Conservation (phyloP, 2,797 vertebrate genomes). For the Argyrosomus regius region DNA sequence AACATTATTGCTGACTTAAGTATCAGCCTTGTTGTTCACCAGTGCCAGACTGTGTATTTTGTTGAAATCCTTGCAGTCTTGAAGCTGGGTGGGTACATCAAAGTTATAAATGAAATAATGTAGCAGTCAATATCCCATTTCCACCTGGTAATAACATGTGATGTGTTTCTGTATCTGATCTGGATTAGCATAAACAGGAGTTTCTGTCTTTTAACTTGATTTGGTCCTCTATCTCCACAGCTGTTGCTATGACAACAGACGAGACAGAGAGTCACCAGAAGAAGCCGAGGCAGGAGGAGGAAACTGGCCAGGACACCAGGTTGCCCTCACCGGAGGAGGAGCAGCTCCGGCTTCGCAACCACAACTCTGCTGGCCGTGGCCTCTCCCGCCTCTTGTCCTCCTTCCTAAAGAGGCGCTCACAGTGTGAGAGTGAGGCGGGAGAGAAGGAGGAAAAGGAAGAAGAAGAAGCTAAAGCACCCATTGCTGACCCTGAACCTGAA, state of each 20-base stretch:
- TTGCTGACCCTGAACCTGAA: constrained; percentile 96
- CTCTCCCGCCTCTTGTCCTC: constrained; percentile 95
- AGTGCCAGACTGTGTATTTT: background rate
- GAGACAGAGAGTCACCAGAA: constrained; percentile 90
- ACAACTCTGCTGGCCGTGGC: constrained; percentile 87
- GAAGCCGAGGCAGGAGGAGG: constrained; percentile 85
- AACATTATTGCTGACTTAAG: no score
- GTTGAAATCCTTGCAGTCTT: background rate
- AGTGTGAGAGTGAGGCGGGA: constrained; percentile 90
- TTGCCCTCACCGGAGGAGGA: constrained; percentile 85
- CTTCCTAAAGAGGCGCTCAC: constrained; percentile 94
- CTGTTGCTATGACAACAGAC: constrained; percentile 87
- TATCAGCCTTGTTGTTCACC: no score
- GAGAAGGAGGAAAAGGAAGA: constrained; percentile 79
- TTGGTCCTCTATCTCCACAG: constrained; percentile 50
- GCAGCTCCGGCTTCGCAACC: constrained; percentile 85
- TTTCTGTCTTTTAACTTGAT: background rate
- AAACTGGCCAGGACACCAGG: constrained; percentile 84
- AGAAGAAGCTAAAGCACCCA: constrained; percentile 93
- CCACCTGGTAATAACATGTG: background rate
- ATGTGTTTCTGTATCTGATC: background rate
- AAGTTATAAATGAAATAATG: background rate
- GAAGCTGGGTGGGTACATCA: no score
- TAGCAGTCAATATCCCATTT: background rate
- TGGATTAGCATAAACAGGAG: background rate